Evolutionary conservation across 2,113 vertebrate genomes (phyloP), one percentile per base, ranked within the genome.

Genomic region (Procapra przewalskii): DNA sequence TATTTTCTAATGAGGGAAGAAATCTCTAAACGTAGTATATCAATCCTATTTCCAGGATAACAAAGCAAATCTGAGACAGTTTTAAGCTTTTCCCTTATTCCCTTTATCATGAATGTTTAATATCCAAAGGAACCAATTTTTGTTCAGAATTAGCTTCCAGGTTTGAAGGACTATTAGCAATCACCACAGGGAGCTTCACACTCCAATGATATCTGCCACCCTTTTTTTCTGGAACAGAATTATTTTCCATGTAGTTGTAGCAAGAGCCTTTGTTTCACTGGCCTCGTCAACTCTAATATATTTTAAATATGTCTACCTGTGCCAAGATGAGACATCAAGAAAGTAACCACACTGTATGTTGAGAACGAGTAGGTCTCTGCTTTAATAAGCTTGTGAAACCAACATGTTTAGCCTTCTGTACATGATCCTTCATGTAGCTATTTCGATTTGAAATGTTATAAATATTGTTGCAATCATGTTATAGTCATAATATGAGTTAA

Each of bases 101-200:
- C 83, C 62, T 97, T 94, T 87, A 79, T 84, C 90, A 84, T 95
- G 83, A 90, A 84, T 94, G 92, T 95, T 97, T 97, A 90, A 71
- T 97, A 92, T 91, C 84, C 87, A 93, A 94, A 96, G 62, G 45
- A 96, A 89, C 31, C 36, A 23, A 25, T n/a, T 94, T 97, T 92
- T 87, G 83, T 84, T 92, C 71, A 43, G 92, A 90, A 93, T 96
- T 94, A 77, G 71, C 92, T 91, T 88, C 92, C 89, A 90, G 94
- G 83, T 85, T 98, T 88, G 60, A 96, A 96, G 95, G 81, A 29
- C 82, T 75, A 59, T 98, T 97, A 97, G 62, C 77, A 84, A 0
- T 92, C 95, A 85, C 95, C 50, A 27, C 45, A 52, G 93, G 95
- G 92, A 96, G 55, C n/a, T 90, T 90, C 87, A 57, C 60, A 91